Base-by-base conservation (phyloP, 1,140 invertebrate genomes). In the Hycleus cichorii region DNA sequence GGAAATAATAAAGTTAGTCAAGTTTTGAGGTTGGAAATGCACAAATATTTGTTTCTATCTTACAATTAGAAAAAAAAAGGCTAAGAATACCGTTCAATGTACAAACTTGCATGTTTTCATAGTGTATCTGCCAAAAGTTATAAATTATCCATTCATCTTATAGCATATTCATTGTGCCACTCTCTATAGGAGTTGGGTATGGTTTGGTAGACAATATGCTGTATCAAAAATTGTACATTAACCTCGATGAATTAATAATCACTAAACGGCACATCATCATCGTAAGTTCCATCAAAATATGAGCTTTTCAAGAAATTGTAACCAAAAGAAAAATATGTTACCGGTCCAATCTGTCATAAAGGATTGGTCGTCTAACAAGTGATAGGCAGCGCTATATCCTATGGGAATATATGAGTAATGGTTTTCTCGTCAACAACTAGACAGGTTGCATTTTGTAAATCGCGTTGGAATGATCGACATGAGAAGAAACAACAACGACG, bases 291-390 rank as follows among this genome's bases (percentile, higher is more conserved):
- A 32, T 32, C 2, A 32, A 32, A 32, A 32, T 32, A 32, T 32
- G 53, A 50, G 52, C 52, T 60, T 60, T 63, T 57, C 49, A 54
- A 59, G 49, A 53, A 57, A 63, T 60, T 57, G 64, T 55, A 51
- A 61, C 58, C 48, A 40, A 59, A 18, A 32, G 54, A 55, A 65
- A 65, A 65, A 63, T 63, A 65, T 65, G 62, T 65, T 65, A 65
- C 64, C 57, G 55, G 51, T 46, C 58, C 67, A 65, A 67, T 69
- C 67, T 67, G 65, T 69, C 67, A 63, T 56, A 62, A 64, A 59
- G 65, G 63, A 65, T 69, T 67, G 65, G 58, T 60, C 63, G 50
- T 63, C 59, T 66, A 69, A 66, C 65, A 66, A 65, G 57, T 67
- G 65, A 67, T 65, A 67, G 63, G 49, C 63, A 55, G 57, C 63